Base-by-base conservation (phyloP, 1,140 invertebrate species). In the Lepidurus packardi region DNA sequence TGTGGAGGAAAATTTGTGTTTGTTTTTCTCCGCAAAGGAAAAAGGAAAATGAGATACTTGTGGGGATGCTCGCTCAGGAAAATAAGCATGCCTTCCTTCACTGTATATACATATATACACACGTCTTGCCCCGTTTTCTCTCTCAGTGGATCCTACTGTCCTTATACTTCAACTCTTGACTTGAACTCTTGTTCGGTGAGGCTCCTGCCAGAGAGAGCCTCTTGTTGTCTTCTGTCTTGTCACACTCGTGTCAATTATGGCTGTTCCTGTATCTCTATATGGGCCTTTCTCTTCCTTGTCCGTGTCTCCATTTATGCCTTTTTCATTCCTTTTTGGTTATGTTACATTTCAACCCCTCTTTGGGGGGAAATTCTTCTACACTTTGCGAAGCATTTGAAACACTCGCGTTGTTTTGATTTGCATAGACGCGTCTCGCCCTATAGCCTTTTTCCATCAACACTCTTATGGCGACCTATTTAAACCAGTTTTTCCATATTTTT, bases 401-500 rank as follows among this genome's bases (percentile, higher is more conserved):
- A 16, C 25, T 47, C 53, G 41, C 53, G 45, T 47, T 24, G 3
- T 45, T 77, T 77, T 77, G 24, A 24, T 77, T 24, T 34, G 42
- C 74, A 21, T 47, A 41, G 34, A 43, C 24, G 42, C 43, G 53
- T 25, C 47, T 24, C 42, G 25, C 25, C 25, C 25, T 25, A 25
- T 25, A 25, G 25, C 25, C n/a, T 47, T 25, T 21, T 11, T 45
- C 16, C 43, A 45, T 47, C 75, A 47, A 47, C 75, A 44, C 43
- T 76, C 21, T 47, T 43, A 21, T 65, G 41, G 24, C n/a, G 24
- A 16, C 21, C 76, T 65, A 43, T 41, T 77, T 77, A 41, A 44
- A 44, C 75, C 75, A 76, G 47, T 24, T 76, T 76, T 75, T 41
- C 41, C 74, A 75, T n/a, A n/a, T n/a, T n/a, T 75, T 13, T 21